These are phyloP conservation scores for Pangasius djambal DNA, from an alignment of 2,797 vertebrate genomes.

Conservation along the genomic window DNA sequence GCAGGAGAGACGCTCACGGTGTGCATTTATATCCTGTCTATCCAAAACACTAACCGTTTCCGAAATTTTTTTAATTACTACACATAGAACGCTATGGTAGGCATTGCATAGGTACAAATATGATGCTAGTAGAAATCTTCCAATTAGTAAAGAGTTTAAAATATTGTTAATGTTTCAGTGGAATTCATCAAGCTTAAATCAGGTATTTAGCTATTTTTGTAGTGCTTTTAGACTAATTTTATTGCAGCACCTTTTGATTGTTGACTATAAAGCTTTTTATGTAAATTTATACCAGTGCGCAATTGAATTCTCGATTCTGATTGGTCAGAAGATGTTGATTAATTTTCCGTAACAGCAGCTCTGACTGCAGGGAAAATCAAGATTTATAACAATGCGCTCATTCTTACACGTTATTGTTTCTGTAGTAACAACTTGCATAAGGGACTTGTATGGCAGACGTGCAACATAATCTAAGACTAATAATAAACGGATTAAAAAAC, in stretches of 20 bases:
- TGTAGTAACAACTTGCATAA: neutral
- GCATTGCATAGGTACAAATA: neutral
- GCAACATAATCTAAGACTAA: neutral
- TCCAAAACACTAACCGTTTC: neutral
- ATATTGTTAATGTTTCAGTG: neutral
- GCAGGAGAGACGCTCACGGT: slow-evolving; percentile 93
- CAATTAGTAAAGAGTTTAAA: neutral
- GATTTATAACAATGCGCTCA: neutral
- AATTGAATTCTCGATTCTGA: neutral
- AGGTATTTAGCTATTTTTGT: neutral
- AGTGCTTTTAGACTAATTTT: neutral
- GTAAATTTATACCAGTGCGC: neutral
- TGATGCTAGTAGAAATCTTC: neutral
- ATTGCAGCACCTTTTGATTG: neutral
- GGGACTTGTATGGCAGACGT: neutral
- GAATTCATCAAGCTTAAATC: neutral
- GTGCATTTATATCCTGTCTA: slow-evolving; percentile 50
- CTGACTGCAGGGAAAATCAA: neutral
- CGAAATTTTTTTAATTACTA: neutral
- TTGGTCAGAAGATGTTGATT: neutral
- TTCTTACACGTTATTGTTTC: neutral
- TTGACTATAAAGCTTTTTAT: neutral
- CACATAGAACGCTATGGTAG: neutral
- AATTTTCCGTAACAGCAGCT: neutral
- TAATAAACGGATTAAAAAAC: neutral